A percentile compares a stretch with the other conserved stretches of the same genome.
Evolutionary conservation across 2,797 vertebrate species (phyloP).

Genomic region (Enteromius afrohamiltoni): DNA sequence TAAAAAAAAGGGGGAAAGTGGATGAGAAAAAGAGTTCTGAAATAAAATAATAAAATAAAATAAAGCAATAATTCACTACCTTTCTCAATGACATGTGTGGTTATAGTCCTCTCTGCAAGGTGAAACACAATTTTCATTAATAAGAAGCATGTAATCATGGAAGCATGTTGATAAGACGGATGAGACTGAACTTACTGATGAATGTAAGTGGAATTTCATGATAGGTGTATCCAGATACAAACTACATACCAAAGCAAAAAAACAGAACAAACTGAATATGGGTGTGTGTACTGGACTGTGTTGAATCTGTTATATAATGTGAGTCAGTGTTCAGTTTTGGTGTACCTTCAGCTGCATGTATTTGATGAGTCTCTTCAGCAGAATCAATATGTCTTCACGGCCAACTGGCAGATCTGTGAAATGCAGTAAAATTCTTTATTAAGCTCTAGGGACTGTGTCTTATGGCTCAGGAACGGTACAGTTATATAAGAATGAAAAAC

Average conservation of each 20-base stretch:
- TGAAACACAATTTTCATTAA: background rate
- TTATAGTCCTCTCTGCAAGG: constrained; percentile 71
- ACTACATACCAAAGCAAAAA: constrained; percentile 73
- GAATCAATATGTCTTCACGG: constrained; percentile 82
- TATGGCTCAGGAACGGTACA: constrained; percentile 1
- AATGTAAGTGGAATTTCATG: constrained; percentile 89
- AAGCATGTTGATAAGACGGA: no score
- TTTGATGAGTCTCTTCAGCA: constrained; percentile 91
- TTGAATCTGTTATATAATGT: background rate
- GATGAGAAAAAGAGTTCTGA: background rate
- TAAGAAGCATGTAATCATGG: background rate
- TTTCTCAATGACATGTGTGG: constrained; percentile 66
- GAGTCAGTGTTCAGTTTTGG: background rate
- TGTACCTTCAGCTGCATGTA: constrained; percentile 92
- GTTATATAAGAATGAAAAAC: constrained; percentile 8
- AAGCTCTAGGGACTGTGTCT: background rate
- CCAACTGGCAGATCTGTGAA: constrained; percentile 84
- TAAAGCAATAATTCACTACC: constrained; percentile 62
- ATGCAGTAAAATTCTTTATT: constrained; percentile 4
- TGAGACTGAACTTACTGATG: constrained; percentile 85
- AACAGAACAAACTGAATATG: background rate
- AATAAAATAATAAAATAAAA: background rate
- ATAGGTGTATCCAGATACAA: constrained; percentile 84
- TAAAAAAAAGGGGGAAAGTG: background rate
- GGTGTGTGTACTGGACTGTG: background rate